Base-by-base conservation (phyloP, 2,113 vertebrate genomes). In the Neolamprologus caudopunctatus region DNA sequence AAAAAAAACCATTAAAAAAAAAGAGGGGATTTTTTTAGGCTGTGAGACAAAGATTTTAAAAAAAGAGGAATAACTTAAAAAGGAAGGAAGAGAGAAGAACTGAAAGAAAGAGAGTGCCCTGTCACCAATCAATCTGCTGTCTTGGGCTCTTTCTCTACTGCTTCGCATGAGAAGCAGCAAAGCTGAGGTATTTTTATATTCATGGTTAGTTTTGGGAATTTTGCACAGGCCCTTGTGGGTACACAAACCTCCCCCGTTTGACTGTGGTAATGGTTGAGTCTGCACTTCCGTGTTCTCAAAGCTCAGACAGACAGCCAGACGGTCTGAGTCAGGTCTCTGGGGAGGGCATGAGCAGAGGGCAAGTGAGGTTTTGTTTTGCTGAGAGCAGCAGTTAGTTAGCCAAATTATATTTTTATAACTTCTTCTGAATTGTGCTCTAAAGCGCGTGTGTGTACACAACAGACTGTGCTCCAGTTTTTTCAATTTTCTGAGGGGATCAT, bases 311-410 rank as follows among this genome's bases (percentile, higher is more conserved):
- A 88, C 26, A 89, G 80, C 82, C 90, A 91, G 91, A 85, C 83
- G 37, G 90, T 86, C 92, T 90, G 92, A 95, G 83, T 94, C 93
- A 94, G 91, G 83, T 33, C 89, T 92, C 87, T 4, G 24, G 63
- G 84, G 89, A 86, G 42, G 26, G 5, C 24, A 26, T 7, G 53
- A 78, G 42, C 55, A 54, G 24, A 66, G 83, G 66, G 63, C 57
- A 89, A 35, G 10, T 54, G 57, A 88, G 53, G 61, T 83, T 90
- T 79, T 50, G 71, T 57, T 92, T 87, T 81, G 61, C 80, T 57
- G 31, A 83, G 81, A 35, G 8, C 24, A 58, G 7, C 19, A 24
- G 16, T 80, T 83, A 42, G 57, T 73, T 82, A 91, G 45, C 54
- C 51, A 71, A 73, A 87, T 54, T 24, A 66, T 51, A 71, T 63